Evolutionary conservation across 2,113 vertebrate genomes (phyloP).

Genomic region (Eleginops maclovinus): DNA sequence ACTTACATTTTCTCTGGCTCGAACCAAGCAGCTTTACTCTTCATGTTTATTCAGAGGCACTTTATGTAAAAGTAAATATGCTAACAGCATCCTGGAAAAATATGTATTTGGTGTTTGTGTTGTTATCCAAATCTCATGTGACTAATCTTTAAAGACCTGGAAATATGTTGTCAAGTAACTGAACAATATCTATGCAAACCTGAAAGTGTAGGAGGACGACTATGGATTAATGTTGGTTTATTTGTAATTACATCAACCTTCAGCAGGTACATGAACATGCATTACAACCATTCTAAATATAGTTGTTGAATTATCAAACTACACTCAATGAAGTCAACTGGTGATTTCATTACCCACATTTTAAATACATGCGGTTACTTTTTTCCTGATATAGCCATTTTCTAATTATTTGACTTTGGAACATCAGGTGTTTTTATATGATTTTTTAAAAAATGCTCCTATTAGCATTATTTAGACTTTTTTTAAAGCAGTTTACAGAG

Average conservation of each 20-base stretch:
- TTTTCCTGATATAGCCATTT: not conserved
- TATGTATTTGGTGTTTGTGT: not conserved
- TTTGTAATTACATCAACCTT: not conserved
- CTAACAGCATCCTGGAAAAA: not conserved
- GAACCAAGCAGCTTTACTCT: constrained; percentile 6
- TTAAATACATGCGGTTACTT: not conserved
- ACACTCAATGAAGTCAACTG: not conserved
- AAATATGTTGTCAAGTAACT: not conserved
- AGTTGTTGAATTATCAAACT: not conserved
- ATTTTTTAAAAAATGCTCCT: not conserved
- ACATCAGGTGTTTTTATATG: not conserved
- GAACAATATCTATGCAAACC: not conserved
- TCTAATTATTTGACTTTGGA: not conserved
- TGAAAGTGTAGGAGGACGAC: not conserved
- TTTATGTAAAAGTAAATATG: constrained; percentile 8
- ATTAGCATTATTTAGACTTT: not conserved
- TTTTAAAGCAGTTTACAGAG: not conserved
- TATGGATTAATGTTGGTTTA: not conserved
- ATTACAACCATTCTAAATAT: not conserved
- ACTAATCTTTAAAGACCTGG: constrained; percentile 4
- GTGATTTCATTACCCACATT: not conserved
- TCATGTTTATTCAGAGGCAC: constrained; percentile 13
- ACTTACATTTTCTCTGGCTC: not conserved
- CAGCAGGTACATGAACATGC: not conserved
- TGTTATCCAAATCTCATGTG: not conserved